phyloP scores from a whole-genome alignment of 2,797 vertebrate genomes.

The Rhinogobio ventralis region DNA sequence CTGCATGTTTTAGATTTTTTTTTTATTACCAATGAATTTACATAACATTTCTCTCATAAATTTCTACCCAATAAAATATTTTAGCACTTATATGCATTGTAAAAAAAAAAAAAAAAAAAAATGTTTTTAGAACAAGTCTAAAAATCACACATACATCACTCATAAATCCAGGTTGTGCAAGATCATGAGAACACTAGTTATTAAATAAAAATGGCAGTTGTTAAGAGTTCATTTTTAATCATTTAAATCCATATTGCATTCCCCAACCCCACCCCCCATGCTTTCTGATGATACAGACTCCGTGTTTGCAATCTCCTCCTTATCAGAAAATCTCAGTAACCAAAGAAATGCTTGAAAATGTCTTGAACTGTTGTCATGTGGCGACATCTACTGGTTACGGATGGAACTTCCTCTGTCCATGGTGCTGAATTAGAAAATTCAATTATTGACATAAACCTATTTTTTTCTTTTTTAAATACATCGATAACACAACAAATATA shows the following conservation, averaged over 20 bases:
- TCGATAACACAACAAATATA: background rate
- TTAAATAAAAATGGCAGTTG: background rate
- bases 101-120: background rate
- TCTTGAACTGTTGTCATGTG: slow-evolving; percentile 45
- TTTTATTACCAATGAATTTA: too few species aligned
- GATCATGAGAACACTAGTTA: too few species aligned
- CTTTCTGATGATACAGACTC: background rate
- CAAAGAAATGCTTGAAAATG: background rate
- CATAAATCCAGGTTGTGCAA: background rate
- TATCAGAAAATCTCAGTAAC: background rate
- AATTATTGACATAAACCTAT: slow-evolving; percentile 15
- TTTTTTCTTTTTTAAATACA: background rate
- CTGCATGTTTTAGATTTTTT: too few species aligned
- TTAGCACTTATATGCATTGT: background rate
- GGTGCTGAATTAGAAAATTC: slow-evolving; percentile 80
- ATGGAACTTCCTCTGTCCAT: slow-evolving; percentile 67
- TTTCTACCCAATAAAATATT: background rate
- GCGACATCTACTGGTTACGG: slow-evolving; percentile 69
- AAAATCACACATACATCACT: background rate
- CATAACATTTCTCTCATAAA: too few species aligned
- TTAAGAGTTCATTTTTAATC: background rate
- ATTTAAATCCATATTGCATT: background rate
- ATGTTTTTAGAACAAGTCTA: background rate
- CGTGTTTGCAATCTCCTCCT: background rate
- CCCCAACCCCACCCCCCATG: too few species aligned